A percentile compares a stretch with the other conserved stretches of the same genome.
Conservation (phyloP, 2,113 vertebrate species). For the Corvus cornix region DNA sequence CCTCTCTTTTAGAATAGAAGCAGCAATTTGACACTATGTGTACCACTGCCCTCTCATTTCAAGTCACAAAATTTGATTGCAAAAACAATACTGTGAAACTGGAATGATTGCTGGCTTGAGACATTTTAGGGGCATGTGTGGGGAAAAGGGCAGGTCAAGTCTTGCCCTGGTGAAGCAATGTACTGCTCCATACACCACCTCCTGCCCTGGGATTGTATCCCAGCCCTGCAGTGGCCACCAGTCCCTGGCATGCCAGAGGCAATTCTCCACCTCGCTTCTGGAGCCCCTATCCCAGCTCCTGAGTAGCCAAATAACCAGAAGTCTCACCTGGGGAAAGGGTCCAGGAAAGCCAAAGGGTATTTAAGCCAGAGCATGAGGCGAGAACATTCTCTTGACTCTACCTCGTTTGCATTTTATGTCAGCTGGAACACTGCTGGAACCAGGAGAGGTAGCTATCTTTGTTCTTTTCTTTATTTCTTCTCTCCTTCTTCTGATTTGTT, state of each 20-base stretch:
- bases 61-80: background rate
- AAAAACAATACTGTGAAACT: background rate
- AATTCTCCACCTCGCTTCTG: background rate
- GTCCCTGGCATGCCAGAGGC: background rate
- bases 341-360: background rate
- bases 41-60: background rate
- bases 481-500: background rate
- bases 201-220: too few relatives aligned
- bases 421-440: background rate
- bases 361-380: background rate
- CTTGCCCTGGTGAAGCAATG: too few relatives aligned
- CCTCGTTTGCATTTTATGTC: background rate
- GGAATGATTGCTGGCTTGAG: background rate
- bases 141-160: background rate
- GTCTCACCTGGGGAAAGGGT: background rate
- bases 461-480: background rate
- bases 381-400: background rate
- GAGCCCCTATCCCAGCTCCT: background rate
- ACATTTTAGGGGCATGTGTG: background rate
- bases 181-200: background rate
- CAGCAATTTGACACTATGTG: rapidly evolving
- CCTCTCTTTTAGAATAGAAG: background rate
- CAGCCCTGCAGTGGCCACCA: background rate
- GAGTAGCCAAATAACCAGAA: background rate
- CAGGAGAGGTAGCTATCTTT: background rate